Evolutionary conservation across 2,113 vertebrate genomes (phyloP).

Genomic region (Pterocles gutturalis): DNA sequence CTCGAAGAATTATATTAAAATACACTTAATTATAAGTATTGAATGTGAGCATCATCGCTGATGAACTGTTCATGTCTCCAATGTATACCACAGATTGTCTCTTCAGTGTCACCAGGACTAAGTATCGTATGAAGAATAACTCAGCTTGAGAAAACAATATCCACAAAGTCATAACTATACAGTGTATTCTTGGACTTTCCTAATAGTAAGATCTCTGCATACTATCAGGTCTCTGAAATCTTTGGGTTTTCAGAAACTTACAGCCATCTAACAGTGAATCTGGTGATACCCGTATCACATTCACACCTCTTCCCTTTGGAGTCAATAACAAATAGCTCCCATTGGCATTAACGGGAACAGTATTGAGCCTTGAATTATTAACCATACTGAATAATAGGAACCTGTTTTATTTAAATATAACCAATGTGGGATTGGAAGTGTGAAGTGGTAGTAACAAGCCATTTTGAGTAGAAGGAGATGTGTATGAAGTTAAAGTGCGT

Average conservation of each 20-base stretch:
- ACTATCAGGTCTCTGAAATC: background rate
- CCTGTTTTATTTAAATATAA: background rate
- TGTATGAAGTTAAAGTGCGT: background rate
- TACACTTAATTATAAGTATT: background rate
- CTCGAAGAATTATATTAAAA: background rate
- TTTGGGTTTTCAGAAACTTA: background rate
- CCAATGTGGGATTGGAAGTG: background rate
- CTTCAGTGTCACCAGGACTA: background rate
- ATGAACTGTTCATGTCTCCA: fast-evolving
- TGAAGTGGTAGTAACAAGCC: background rate
- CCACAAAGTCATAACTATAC: background rate
- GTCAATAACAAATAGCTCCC: background rate
- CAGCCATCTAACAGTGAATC: fast-evolving
- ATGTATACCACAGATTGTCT: background rate
- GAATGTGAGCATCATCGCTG: fast-evolving
- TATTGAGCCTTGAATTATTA: background rate
- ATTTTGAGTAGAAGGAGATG: background rate
- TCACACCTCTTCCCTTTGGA: background rate
- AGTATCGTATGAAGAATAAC: background rate
- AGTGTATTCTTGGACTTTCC: background rate
- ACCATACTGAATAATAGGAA: background rate
- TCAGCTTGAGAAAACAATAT: background rate
- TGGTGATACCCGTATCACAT: fast-evolving
- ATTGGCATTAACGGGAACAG: background rate
- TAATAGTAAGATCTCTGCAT: background rate